Conservation (phyloP, 2,113 vertebrate species). For the Buteo buteo region DNA sequence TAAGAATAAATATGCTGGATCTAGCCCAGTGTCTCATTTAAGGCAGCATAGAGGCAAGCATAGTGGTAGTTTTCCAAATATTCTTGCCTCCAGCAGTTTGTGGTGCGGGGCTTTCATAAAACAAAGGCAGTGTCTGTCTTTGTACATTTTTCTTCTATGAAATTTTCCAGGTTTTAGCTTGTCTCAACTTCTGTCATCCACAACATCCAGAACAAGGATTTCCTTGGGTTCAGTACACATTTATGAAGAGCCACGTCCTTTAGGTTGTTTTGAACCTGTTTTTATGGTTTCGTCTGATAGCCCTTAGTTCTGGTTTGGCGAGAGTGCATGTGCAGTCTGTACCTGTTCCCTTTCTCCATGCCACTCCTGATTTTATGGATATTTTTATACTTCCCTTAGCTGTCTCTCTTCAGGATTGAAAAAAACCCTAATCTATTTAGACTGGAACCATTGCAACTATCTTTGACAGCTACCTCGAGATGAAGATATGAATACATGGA, state of each 20-base stretch:
- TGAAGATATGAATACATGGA: not conserved
- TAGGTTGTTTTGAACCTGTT: not conserved
- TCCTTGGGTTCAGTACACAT: not conserved
- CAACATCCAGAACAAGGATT: not conserved
- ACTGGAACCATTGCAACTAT: not conserved
- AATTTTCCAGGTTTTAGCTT: not conserved
- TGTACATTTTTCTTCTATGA: not conserved
- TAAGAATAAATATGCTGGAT: not conserved
- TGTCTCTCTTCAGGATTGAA: not conserved
- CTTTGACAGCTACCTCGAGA: not conserved
- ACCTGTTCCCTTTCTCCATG: not conserved
- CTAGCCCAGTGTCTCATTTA: not conserved
- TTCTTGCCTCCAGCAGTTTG: not conserved
- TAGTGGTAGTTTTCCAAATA: not conserved
- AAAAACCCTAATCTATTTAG: not conserved
- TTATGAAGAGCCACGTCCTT: not conserved
- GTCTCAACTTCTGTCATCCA: not conserved
- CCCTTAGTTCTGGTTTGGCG: not conserved
- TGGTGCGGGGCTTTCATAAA: not conserved
- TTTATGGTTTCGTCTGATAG: not conserved
- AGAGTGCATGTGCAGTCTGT: not conserved
- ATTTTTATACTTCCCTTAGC: not conserved
- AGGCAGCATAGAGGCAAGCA: not conserved
- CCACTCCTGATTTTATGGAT: not conserved
- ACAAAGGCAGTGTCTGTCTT: not conserved